Base-by-base conservation (phyloP, 37 sponge, comb jelly and placozoan species). In the Tethya wilhelma region DNA sequence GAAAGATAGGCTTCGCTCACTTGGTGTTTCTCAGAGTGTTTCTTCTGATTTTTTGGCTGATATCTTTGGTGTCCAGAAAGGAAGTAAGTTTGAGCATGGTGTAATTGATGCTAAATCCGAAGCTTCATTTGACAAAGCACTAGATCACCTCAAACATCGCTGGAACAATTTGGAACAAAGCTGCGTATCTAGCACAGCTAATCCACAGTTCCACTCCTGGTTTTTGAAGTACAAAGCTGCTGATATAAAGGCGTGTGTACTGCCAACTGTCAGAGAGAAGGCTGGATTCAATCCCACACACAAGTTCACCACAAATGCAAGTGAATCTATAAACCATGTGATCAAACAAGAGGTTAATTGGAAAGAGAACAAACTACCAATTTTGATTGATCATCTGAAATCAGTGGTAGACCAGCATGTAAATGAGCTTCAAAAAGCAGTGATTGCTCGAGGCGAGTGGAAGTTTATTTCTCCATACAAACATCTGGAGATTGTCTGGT, bases 261-360 rank as follows among this genome's bases (percentile, higher is more conserved):
- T 79, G 1, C 80, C 57, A 36, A 17, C 38, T 23, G 41, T 67
- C 14, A 67, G 68, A 36, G 9, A 30, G 23, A 30, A 11, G n/a
- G 53, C 72, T 25, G 72, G 45, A 43, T 14, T 9, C 5, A 62
- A 56, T 38, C 39, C 70, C 11, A 32, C n/a, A 20, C 3, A 40
- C 2, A 5, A 55, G 6, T 83, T 74, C 30, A 74, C 84, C n/a
- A 83, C 84, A 6, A 83, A 83, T 64, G 30, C 2, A 34, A 74
- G 67, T 73, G 84, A 83, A 42, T 62, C 84, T 20, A 6, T 83
- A 2, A 83, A 83, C 55, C 74, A 83, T 44, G 67, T 83, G 4
- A 74, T 83, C 34, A 83, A 83, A 33, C 36, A 49, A n/a, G 84
- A 83, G 64, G 84, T 83, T 6, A 25, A 72, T 5, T 83, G 84